Evolutionary conservation across 2,113 vertebrate species (phyloP).

Genomic region (Cyanocitta stelleri): DNA sequence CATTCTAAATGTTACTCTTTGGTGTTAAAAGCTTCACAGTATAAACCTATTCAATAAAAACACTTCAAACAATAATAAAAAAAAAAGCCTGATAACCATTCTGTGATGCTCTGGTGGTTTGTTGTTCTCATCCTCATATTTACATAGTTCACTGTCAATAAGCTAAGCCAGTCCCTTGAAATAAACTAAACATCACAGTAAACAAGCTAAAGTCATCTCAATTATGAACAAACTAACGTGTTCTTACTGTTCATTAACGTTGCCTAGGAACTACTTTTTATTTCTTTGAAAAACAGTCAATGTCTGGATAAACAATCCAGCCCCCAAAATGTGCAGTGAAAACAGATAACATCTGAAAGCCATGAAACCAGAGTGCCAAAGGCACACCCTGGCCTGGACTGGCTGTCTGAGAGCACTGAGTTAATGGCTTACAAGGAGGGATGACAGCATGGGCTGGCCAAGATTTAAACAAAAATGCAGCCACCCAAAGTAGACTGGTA

Average conservation of each 20-base stretch:
- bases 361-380: neutral
- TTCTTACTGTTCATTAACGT: conserved; percentile 5
- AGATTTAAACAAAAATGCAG: neutral
- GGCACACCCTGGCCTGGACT: neutral
- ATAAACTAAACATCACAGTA: neutral
- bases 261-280: conserved; percentile 3
- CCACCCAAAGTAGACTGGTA: neutral
- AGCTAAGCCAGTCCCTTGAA: neutral
- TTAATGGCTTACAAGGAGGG: neutral
- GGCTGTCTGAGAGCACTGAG: neutral
- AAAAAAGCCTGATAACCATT: neutral
- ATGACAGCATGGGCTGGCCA: neutral
- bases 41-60: neutral
- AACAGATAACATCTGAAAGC: neutral
- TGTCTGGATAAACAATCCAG: neutral
- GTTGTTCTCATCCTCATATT: neutral
- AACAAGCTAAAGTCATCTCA: conserved; percentile 27
- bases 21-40: neutral
- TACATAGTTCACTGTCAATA: neutral
- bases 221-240: neutral
- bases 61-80: neutral
- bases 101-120: neutral
- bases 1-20: neutral
- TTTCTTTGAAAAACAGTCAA: neutral
- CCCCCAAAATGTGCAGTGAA: neutral